Evolutionary conservation across 1,140 invertebrate species (phyloP), one percentile per base, ranked within the genome.

Genomic region (Teleogryllus occipitalis): DNA sequence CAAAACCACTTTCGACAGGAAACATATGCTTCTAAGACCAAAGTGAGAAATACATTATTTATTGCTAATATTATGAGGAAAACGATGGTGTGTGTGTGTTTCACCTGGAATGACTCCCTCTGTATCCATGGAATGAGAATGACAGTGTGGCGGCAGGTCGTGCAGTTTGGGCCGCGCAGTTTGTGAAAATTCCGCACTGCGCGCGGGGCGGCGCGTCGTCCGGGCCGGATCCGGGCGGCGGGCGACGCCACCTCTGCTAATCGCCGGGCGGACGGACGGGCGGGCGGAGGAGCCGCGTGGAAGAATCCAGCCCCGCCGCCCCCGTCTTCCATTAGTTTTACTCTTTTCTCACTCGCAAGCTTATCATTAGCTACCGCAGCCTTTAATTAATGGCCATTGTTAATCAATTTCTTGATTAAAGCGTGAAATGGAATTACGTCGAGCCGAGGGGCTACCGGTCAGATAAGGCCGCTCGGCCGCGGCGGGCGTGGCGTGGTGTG

Each of bases 351-450:
- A 65, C 54, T 65, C 10, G 54, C 54, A 65, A 65, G 54, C 54
- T 65, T 65, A 65, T 65, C 54, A 65, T 65, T 65, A 65, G 54
- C 54, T 65, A 65, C 54, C 54, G 54, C 54, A 65, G 18, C 54
- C 54, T 65, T 65, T 65, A 65, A 65, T 65, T 65, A 65, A 65
- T 65, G 54, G 54, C 54, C 54, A 65, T 65, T 65, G 54, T 65
- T 65, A 65, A 65, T 65, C 54, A 65, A 65, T 65, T 65, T 65
- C 54, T 65, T 65, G 54, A 65, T 65, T 65, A 65, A 65, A 65
- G 54, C 54, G 54, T 65, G 54, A 65, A 65, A 65, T 65, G 54
- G 54, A 65, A 65, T 65, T 65, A 65, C 54, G 54, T 65, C 54
- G 54, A 18, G 10, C 18, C 10, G 54, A 65, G 54, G 54, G 54